These are phyloP conservation scores for Lamproptera curius DNA, from an alignment of 2,888 invertebrate species.

Conservation along the genomic window DNA sequence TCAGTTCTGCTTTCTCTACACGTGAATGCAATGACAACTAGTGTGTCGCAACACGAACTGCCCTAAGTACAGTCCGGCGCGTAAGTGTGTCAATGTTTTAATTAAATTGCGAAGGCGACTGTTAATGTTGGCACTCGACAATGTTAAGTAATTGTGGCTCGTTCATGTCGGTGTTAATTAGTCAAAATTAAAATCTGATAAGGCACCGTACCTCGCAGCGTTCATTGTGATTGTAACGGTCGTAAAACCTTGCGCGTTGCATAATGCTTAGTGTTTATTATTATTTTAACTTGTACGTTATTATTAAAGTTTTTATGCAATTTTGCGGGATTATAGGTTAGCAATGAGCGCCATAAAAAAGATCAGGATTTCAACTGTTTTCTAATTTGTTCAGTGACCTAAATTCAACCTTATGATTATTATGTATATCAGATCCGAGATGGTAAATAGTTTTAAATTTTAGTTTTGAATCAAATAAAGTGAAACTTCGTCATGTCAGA, in stretches of 20 bases:
- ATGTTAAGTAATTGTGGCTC: slow-evolving; percentile 19
- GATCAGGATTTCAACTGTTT: too few relatives aligned
- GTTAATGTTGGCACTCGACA: slow-evolving; percentile 34
- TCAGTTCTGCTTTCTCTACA: slow-evolving; percentile 56
- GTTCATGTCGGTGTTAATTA: slow-evolving; percentile 20
- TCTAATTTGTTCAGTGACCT: too few relatives aligned
- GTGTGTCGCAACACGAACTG: slow-evolving; percentile 32
- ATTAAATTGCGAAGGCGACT: slow-evolving; percentile 42
- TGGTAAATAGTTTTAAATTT: too few relatives aligned
- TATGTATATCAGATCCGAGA: too few relatives aligned
- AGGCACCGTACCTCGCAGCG: slow-evolving; percentile 1
- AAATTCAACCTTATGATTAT: too few relatives aligned
- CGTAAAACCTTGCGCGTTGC: not conserved
- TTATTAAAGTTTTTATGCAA: too few relatives aligned
- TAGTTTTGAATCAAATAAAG: too few relatives aligned
- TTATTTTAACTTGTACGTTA: too few relatives aligned
- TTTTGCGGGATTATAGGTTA: too few relatives aligned
- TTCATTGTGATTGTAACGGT: slow-evolving; percentile 7
- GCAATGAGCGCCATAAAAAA: too few relatives aligned
- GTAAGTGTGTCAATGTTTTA: slow-evolving; percentile 56
- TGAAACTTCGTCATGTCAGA: too few relatives aligned
- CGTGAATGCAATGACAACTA: slow-evolving; percentile 54
- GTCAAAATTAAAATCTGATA: slow-evolving; percentile 22
- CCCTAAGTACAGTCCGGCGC: slow-evolving; percentile 42
- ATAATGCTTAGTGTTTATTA: too few relatives aligned